A percentile compares a stretch with the other conserved stretches of the same genome.
Conservation (phyloP, 53 echinoderm and acorn worm species). For the Astropecten irregularis region DNA sequence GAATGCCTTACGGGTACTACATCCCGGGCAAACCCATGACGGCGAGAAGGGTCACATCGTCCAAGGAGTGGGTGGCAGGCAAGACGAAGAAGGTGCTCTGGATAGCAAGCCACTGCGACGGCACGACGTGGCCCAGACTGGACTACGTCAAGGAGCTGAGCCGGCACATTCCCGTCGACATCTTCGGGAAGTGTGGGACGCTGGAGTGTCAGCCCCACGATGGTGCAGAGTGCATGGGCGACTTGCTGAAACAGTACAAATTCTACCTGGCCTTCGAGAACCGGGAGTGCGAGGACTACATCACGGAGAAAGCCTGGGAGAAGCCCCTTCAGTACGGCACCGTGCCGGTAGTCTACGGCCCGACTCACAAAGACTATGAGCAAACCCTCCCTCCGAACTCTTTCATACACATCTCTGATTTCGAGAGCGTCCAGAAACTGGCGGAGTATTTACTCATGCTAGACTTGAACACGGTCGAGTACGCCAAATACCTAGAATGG, state of each 20-base stretch:
- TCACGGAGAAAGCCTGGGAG: constrained; percentile 82
- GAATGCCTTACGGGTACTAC: not conserved
- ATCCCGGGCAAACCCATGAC: not conserved
- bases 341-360: constrained; percentile 74
- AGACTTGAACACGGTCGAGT: constrained; percentile 64
- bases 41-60: not conserved
- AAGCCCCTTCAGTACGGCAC: constrained; percentile 45
- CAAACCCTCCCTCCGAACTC: constrained; percentile 67
- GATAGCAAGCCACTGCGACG: constrained; percentile 12
- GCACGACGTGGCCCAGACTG: not conserved
- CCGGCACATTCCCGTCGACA: constrained; percentile 57
- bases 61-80: not conserved
- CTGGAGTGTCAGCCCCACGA: constrained; percentile 19
- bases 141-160: not conserved
- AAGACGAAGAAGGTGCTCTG: constrained; percentile 1
- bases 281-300: constrained; percentile 79
- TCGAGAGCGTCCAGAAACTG: constrained; percentile 51
- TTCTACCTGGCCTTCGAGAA: constrained; percentile 78
- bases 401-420: constrained; percentile 80
- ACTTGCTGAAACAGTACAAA: constrained; percentile 51
- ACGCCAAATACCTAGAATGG: constrained; percentile 79
- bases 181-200: constrained; percentile 69
- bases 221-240: constrained; percentile 21
- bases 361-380: constrained; percentile 68
- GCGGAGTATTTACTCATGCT: constrained; percentile 69